Evolutionary conservation across 2,113 vertebrate species (phyloP), one percentile per base, ranked within the genome.

Genomic region (Platichthys stellatus): DNA sequence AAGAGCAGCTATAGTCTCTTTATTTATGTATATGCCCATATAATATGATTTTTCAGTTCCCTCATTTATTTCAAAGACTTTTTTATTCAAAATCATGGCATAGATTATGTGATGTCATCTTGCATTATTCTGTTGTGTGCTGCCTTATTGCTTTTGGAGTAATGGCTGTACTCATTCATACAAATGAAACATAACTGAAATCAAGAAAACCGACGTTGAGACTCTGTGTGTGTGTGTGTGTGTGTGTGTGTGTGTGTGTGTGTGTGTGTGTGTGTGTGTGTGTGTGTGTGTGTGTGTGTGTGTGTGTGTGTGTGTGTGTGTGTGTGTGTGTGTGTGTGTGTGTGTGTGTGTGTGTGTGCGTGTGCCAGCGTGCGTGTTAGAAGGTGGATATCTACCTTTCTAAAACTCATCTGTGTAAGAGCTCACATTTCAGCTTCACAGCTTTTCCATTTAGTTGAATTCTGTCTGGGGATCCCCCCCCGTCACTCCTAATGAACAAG

Each of bases 401-500:
- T 80, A n/a, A 71, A 38, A 81, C 49, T 45, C 63, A 60, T 63
- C 54, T n/a, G 7, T 69, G 72, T 72, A 43, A 84, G 74, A 80
- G 24, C 60, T 51, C n/a, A 56, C 43, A 23, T 74, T 81, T 75
- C 13, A 63, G 60, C 57, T 75, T 74, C 38, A 69, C 51, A 63
- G 67, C 21, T 76, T 45, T 67, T 79, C 73, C 47, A 63, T 58
- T 60, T 59, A 15, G 54, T 13, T 51, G 23, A 74, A 80, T 62
- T 67, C 74, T 79, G 59, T 53, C 18, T 24, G 61, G 63, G 60
- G 68, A 63, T 69, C 20, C 24, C 51, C 51, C 43, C 51, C 51
- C 26, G 71, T 90, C 84, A 79, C 26, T 81, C 43, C 70, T 81
- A 70, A 87, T 88, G 77, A 85, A 65, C 64, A 45, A 70, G 43